Evolutionary conservation across 2,797 vertebrate species (phyloP).

Genomic region (Siniperca scherzeri): DNA sequence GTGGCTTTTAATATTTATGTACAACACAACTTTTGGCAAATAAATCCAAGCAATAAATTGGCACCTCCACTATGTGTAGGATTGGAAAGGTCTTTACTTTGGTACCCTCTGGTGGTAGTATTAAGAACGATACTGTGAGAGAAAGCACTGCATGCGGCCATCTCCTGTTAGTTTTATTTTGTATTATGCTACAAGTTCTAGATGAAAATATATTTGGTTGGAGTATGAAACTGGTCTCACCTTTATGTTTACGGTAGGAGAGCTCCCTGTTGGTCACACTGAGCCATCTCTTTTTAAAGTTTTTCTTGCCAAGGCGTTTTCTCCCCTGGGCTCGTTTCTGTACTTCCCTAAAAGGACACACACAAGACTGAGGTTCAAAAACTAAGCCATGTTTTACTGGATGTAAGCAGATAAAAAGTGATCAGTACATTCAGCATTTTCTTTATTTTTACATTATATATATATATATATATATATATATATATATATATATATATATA

Average conservation of each 20-base stretch:
- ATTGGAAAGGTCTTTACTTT: neutral
- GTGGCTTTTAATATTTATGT: neutral
- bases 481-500: too few species aligned
- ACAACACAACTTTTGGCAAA: neutral
- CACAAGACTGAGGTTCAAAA: slow-evolving; percentile 5
- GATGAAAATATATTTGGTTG: neutral
- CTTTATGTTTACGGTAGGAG: slow-evolving; percentile 96
- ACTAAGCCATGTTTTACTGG: neutral
- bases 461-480: too few species aligned
- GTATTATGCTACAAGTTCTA: neutral
- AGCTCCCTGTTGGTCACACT: slow-evolving; percentile 95
- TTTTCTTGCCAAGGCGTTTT: slow-evolving; percentile 93
- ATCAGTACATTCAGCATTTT: neutral
- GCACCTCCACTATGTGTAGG: too few species aligned
- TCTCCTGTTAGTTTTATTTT: neutral
- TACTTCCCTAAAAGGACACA: slow-evolving; percentile 88
- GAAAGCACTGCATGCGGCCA: accelerated
- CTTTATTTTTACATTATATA: too few species aligned
- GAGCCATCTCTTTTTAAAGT: slow-evolving; percentile 97
- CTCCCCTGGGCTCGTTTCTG: slow-evolving; percentile 96
- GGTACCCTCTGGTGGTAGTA: slow-evolving; percentile 31
- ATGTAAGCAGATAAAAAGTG: neutral
- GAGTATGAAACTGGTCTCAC: slow-evolving; percentile 74
- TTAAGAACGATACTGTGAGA: neutral
- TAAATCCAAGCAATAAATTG: neutral